phyloP scores from a whole-genome alignment of 2,888 invertebrate genomes.

The Petrolisthes manimaculis region DNA sequence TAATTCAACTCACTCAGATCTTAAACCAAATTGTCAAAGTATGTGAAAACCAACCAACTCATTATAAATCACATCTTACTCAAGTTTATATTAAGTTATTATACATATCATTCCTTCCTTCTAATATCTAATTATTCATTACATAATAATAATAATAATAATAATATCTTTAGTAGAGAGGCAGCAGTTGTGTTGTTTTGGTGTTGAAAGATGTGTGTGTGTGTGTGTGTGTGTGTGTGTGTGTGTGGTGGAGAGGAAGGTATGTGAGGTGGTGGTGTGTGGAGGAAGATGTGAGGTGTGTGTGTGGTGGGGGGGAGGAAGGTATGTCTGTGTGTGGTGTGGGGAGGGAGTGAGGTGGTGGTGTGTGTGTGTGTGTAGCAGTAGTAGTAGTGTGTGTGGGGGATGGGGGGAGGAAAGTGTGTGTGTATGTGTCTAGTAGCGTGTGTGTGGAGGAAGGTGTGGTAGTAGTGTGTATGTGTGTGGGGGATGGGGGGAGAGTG shows the following conservation, averaged over 20 bases:
- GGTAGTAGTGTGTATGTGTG: slow-evolving; percentile 3
- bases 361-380: not conserved
- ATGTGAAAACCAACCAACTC: too few species aligned
- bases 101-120: too few species aligned
- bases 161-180: not conserved
- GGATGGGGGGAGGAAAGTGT: not conserved
- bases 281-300: not conserved
- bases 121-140: too few species aligned
- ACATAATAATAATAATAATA: too few species aligned
- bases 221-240: not conserved
- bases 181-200: not conserved
- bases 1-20: too few species aligned
- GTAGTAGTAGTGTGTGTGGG: not conserved
- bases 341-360: not conserved
- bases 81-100: too few species aligned
- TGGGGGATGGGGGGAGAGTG: not conserved
- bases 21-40: too few species aligned
- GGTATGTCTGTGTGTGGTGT: not conserved
- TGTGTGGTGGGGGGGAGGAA: not conserved
- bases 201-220: not conserved
- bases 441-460: slow-evolving; percentile 18
- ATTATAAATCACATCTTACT: too few species aligned
- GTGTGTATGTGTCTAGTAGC: slow-evolving; percentile 5
- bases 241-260: slow-evolving; percentile 6
- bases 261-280: not conserved